These are phyloP conservation scores for Rhyacophila evoluta DNA, from an alignment of 2,888 invertebrate species.

Conservation along the genomic window DNA sequence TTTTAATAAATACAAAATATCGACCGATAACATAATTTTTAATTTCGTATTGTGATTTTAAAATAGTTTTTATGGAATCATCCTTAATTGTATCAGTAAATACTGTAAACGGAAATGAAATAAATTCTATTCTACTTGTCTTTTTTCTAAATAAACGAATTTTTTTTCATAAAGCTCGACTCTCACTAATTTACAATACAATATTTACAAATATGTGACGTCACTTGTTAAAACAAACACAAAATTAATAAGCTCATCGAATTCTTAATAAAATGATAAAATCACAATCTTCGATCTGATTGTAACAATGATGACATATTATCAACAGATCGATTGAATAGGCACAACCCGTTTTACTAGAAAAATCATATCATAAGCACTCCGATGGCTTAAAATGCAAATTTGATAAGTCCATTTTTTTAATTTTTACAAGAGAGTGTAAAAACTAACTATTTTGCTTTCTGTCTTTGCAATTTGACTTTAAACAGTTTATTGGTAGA, in stretches of 20 bases:
- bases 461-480: no score
- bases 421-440: no score
- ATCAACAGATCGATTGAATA: background rate
- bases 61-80: no score
- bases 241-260: background rate
- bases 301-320: background rate
- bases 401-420: no score
- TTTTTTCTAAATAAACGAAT: background rate
- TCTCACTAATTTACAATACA: constrained; percentile 9
- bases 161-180: background rate
- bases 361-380: background rate
- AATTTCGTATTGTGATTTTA: no score
- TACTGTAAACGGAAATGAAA: no score
- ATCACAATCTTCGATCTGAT: background rate
- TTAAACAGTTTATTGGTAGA: no score
- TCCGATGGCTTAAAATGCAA: no score
- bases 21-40: no score
- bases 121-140: background rate
- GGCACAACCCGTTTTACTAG: background rate
- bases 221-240: background rate
- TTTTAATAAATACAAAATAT: background rate
- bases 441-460: no score
- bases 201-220: background rate
- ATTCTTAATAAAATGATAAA: background rate
- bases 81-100: no score